Base-by-base conservation (phyloP, 2,797 vertebrate genomes). In the Poeciliopsis turneri region DNA sequence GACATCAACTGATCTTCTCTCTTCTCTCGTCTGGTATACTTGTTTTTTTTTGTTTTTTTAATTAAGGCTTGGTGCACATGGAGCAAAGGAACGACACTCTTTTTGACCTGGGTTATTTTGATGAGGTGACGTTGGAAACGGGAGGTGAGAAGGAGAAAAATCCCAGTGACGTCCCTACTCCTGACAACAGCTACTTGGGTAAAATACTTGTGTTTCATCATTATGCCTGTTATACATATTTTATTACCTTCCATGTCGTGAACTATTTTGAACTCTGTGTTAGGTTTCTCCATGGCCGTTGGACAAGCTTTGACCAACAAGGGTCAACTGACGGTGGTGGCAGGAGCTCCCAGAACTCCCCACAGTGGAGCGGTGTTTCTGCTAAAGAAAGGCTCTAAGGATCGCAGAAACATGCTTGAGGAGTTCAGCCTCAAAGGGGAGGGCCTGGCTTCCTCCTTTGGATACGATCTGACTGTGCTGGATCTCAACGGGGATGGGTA, bases 181-280 rank as follows among this genome's bases (percentile, higher is more conserved):
- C 97, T 75, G 82, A 95, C 86, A 98, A 96, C 97, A 99, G 98
- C 96, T 99, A 98, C 80, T 94, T 99, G 94, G 98, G 98, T 99
- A 97, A 94, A 95, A 82, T 33, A 25, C 36, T 8, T 36, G 7
- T 61, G 20, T 20, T 68, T 68, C 13, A 41, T 41, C 2, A 2
- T 41, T 36, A 9, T 30, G 43, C 12, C 7, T n/a, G 57, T 68
- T 2, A 66, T 53, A 46, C 0, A 15, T 18, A 49, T 18, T 55
- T 73, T 30, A 61, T 28, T 7, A 59, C 61, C 28, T 78, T 45
- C 47, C 71, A 33, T 20, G 15, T 61, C 36, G 73, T 13, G 12
- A 64, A 36, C 68, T 53, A 68, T 11, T 12, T 77, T n/a, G 72
- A 30, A 64, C 12, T 86, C 72, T 88, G 46, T 77, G 89, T 45